A percentile compares a stretch with the other conserved stretches of the same genome.
Conservation (phyloP, 2,113 vertebrate species). For the Dromiciops gliroides region DNA sequence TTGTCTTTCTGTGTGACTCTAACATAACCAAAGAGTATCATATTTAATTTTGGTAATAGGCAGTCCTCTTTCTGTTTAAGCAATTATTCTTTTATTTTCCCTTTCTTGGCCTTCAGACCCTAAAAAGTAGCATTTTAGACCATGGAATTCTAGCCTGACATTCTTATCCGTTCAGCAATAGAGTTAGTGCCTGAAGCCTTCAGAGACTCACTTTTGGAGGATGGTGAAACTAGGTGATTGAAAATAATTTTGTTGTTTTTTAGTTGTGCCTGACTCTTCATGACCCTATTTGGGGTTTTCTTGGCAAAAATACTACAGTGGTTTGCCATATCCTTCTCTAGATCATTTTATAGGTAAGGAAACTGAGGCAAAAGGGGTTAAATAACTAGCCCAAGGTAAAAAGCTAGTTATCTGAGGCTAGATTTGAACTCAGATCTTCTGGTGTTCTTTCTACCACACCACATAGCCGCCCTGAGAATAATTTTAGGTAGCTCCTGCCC, state of each 20-base stretch:
- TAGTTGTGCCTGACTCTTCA: not conserved
- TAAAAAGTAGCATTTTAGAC: not conserved
- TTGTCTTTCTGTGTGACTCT: not conserved
- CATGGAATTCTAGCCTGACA: not conserved
- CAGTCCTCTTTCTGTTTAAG: not conserved
- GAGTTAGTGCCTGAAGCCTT: not conserved
- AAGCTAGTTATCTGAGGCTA: not conserved
- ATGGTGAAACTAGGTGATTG: not conserved
- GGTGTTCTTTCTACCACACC: not conserved
- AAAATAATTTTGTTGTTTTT: not conserved
- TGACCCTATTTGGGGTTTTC: not conserved
- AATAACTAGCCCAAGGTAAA: not conserved
- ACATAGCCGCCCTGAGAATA: not conserved
- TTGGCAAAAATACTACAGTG: not conserved
- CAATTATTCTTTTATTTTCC: too few species aligned
- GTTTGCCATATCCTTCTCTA: not conserved
- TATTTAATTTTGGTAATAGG: not conserved
- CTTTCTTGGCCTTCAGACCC: not conserved
- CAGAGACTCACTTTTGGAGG: not conserved
- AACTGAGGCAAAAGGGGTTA: not conserved
- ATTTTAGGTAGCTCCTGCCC: not conserved
- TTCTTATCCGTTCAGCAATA: not conserved
- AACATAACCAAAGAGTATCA: not conserved
- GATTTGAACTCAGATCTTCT: not conserved
- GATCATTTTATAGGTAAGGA: not conserved